Conservation (phyloP, 1,140 invertebrate genomes). For the Penaeus japonicus region DNA sequence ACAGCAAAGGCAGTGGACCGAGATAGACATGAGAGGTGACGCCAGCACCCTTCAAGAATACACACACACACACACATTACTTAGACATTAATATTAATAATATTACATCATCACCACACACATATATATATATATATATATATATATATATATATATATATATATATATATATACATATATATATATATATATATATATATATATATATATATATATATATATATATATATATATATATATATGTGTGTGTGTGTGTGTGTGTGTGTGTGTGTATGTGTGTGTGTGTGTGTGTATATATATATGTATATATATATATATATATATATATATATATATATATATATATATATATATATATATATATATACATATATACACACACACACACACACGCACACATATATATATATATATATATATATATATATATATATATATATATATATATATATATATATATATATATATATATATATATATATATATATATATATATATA, state of each 20-base stretch:
- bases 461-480: neutral
- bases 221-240: neutral
- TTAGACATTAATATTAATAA: too few relatives aligned
- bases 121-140: neutral
- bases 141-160: neutral
- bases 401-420: neutral
- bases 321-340: neutral
- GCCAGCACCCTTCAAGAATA: conserved; percentile 83
- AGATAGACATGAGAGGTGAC: conserved; percentile 75
- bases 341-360: neutral
- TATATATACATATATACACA: neutral
- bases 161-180: neutral
- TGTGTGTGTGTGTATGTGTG: neutral
- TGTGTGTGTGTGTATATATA: neutral
- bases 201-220: neutral
- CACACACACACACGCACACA: too few relatives aligned
- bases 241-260: neutral
- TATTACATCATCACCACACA: too few relatives aligned
- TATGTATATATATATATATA: neutral
- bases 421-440: neutral
- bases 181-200: neutral
- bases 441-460: neutral
- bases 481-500: neutral
- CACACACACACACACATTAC: too few relatives aligned
- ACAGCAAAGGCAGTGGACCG: conserved; percentile 78